A percentile compares a stretch with the other conserved stretches of the same genome.
Conservation (phyloP, 2,888 invertebrate genomes). For the Drosophila prolongata region DNA sequence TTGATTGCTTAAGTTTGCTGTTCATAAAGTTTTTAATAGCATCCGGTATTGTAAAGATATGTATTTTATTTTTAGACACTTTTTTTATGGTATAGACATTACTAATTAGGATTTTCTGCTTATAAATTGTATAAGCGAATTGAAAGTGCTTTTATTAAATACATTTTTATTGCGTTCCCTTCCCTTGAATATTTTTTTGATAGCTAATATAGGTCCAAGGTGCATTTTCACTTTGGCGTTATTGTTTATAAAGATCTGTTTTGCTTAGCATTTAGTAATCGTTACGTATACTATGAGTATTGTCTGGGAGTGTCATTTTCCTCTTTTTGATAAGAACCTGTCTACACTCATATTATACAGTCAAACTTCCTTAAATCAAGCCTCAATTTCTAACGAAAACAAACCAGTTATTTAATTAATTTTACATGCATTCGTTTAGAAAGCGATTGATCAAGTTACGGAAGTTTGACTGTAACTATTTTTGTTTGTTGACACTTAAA, state of each 20-base stretch:
- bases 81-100: too few relatives aligned
- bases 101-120: too few relatives aligned
- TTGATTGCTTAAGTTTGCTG: too few relatives aligned
- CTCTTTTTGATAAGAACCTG: slow-evolving; percentile 40
- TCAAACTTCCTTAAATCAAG: too few relatives aligned
- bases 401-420: too few relatives aligned
- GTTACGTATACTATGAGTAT: slow-evolving; percentile 5
- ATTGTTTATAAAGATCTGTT: slow-evolving; percentile 7
- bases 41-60: too few relatives aligned
- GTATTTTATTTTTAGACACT: too few relatives aligned
- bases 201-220: slow-evolving; percentile 15
- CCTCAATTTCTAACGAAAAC: too few relatives aligned
- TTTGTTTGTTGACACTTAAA: slow-evolving; percentile 9
- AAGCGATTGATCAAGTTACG: not conserved
- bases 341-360: not conserved
- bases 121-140: too few relatives aligned
- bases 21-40: too few relatives aligned
- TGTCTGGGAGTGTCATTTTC: slow-evolving; percentile 29
- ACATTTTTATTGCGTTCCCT: not conserved
- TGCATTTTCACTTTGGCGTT: slow-evolving; percentile 9
- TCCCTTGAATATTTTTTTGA: not conserved
- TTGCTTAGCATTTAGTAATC: slow-evolving; percentile 9
- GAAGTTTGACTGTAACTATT: not conserved
- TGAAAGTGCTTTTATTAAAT: not conserved
- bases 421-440: too few relatives aligned